Percentiles rank a stretch among this genome's conserved stretches.
Evolutionary conservation across 2,113 vertebrate species (phyloP).

Genomic region (Euleptes europaea): DNA sequence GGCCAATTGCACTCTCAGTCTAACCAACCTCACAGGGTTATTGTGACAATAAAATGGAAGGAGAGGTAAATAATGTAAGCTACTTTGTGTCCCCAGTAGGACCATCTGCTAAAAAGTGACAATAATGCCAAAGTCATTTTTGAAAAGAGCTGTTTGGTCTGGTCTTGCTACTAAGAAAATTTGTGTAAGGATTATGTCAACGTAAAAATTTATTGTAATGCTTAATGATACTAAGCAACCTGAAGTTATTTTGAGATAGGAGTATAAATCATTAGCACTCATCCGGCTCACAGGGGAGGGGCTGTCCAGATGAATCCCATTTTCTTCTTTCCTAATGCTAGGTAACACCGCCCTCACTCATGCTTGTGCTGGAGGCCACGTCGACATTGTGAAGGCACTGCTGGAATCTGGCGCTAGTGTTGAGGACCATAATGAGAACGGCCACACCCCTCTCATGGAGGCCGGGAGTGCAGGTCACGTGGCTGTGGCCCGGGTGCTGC

Average conservation of each 20-base stretch:
- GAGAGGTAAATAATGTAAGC: too few species aligned
- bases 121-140: too few species aligned
- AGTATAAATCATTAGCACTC: background rate
- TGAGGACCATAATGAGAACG: conserved; percentile 99
- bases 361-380: conserved; percentile 96
- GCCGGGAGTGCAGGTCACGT: conserved; percentile 97
- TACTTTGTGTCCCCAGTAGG: too few species aligned
- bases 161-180: too few species aligned
- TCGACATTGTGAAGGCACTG: conserved; percentile 97
- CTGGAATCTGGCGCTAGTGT: conserved; percentile 98
- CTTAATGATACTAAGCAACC: too few species aligned
- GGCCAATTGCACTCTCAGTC: too few species aligned
- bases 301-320: rapidly evolving
- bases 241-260: background rate
- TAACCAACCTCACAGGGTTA: too few species aligned
- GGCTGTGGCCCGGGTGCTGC: conserved; percentile 93
- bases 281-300: rapidly evolving
- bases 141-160: too few species aligned
- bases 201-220: too few species aligned
- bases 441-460: conserved; percentile 98
- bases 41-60: too few species aligned
- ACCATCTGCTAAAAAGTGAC: too few species aligned
- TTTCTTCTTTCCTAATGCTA: conserved; percentile 48
- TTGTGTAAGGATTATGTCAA: too few species aligned
- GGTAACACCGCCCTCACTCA: conserved; percentile 98